These are phyloP conservation scores for Dinoponera quadriceps DNA, from an alignment of 1,140 invertebrate genomes.

Conservation along the genomic window DNA sequence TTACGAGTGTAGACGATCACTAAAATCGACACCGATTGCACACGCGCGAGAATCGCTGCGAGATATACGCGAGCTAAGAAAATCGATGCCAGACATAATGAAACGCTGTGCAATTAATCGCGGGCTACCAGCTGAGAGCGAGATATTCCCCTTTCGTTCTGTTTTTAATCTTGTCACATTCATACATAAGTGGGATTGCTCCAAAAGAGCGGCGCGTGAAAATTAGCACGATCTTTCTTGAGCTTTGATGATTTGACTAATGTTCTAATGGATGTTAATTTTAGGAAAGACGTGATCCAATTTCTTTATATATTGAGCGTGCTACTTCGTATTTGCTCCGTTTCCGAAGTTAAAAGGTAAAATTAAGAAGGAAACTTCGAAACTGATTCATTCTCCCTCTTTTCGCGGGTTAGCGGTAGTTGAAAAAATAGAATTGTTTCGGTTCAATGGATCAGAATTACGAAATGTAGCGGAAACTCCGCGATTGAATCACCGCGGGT, in stretches of 20 bases:
- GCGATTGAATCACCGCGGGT: not conserved
- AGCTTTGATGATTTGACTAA: no score
- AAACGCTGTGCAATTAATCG: no score
- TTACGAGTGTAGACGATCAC: conserved; percentile 62
- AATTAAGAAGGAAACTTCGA: not conserved
- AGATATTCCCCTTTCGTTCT: no score
- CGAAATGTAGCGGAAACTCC: not conserved
- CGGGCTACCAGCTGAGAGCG: no score
- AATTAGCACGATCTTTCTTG: no score
- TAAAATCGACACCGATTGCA: conserved; percentile 24
- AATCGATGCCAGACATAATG: no score
- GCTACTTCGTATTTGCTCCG: not conserved
- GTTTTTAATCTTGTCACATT: no score
- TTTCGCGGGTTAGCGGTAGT: not conserved
- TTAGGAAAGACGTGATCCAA: not conserved
- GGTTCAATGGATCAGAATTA: not conserved
- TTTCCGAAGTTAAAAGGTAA: not conserved
- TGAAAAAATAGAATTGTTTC: not conserved
- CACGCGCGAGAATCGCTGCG: not conserved
- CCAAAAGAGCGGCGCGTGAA: no score
- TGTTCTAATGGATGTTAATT: conserved; percentile 10
- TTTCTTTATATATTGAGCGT: not conserved
- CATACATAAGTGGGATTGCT: no score
- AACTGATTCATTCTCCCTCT: not conserved
- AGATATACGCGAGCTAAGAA: conserved; percentile 11